Conservation (phyloP, 2,797 vertebrate species). For the Taeniopygia guttata region DNA sequence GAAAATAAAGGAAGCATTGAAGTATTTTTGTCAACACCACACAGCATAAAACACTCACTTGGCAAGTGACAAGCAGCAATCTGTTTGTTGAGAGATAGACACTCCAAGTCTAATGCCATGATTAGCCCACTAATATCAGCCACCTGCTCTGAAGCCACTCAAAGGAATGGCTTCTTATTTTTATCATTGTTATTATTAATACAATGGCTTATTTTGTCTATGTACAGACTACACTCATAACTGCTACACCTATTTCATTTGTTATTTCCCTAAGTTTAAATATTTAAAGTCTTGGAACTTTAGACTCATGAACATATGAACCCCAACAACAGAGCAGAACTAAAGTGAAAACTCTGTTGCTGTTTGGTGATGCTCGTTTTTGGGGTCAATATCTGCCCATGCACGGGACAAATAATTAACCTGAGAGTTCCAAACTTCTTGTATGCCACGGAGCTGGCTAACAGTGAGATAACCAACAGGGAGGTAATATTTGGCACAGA, state of each 20-base stretch:
- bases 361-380: not conserved
- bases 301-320: accelerated
- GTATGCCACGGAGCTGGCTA: not conserved
- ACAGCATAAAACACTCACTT: not conserved
- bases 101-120: not conserved
- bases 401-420: not conserved
- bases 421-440: not conserved
- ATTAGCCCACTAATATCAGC: not conserved
- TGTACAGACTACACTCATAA: not conserved
- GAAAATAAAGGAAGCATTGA: not conserved
- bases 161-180: not conserved
- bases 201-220: not conserved
- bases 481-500: not conserved
- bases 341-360: not conserved
- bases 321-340: not conserved
- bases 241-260: not conserved
- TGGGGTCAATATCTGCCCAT: not conserved
- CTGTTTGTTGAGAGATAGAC: not conserved
- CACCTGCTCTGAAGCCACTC: not conserved
- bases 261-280: not conserved
- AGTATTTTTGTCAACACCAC: not conserved
- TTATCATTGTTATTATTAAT: not conserved
- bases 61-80: not conserved
- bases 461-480: accelerated
- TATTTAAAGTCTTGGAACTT: not conserved